Conservation (phyloP, 2,113 vertebrate genomes). For the Ictidomys tridecemlineatus region DNA sequence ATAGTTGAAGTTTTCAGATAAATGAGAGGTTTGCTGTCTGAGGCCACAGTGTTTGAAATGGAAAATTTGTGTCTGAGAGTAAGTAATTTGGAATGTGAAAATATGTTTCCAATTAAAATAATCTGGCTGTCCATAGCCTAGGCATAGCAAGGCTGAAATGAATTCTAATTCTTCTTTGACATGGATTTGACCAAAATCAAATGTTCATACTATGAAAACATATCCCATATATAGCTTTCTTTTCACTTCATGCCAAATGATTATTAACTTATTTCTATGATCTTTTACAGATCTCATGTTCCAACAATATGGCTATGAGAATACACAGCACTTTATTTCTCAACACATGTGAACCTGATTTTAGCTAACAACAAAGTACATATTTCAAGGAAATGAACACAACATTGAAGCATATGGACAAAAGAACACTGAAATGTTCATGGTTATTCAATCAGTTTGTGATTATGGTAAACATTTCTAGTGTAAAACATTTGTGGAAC, state of each 20-base stretch:
- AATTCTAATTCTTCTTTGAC: slow-evolving; percentile 67
- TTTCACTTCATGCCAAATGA: slow-evolving; percentile 72
- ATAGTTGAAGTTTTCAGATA: slow-evolving; percentile 41
- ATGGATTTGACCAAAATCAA: slow-evolving; percentile 77
- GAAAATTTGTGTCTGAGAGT: slow-evolving; percentile 26
- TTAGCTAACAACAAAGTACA: slow-evolving; percentile 80
- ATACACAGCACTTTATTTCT: slow-evolving; percentile 71
- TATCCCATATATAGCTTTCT: slow-evolving; percentile 66
- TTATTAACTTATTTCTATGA: slow-evolving; percentile 72
- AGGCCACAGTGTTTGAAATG: slow-evolving; percentile 26
- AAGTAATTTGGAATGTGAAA: slow-evolving; percentile 57
- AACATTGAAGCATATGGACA: slow-evolving; percentile 82
- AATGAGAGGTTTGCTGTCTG: neutral
- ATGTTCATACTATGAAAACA: slow-evolving; percentile 82
- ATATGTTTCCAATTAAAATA: slow-evolving; percentile 76
- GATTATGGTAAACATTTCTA: slow-evolving; percentile 82
- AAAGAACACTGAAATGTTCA: slow-evolving; percentile 82
- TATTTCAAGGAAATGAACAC: slow-evolving; percentile 79
- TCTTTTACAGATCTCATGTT: slow-evolving; percentile 76
- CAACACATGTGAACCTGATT: slow-evolving; percentile 85
- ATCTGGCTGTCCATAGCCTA: slow-evolving; percentile 49
- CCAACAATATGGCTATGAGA: slow-evolving; percentile 74
- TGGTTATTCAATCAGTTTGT: slow-evolving; percentile 80
- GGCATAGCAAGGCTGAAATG: slow-evolving; percentile 68
- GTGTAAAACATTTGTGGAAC: slow-evolving; percentile 85